Base-by-base conservation (phyloP, 2,888 invertebrate genomes). In the Seira ritae region DNA sequence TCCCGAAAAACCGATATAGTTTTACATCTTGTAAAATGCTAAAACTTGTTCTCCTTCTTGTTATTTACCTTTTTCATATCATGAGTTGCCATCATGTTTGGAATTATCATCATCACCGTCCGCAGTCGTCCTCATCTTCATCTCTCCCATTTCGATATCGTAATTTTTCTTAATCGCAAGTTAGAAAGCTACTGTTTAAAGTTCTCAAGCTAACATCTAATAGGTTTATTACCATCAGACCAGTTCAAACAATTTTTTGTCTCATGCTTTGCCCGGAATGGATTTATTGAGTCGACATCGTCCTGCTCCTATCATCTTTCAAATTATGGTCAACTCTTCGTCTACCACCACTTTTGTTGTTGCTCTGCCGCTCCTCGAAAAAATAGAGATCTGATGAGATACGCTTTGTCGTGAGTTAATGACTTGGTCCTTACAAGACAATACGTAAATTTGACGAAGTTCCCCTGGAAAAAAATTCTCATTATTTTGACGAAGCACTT, bases 281-380 rank as follows among this genome's bases (percentile, higher is more conserved):
- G 74, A 80, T 80, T 80, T 80, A 80, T 80, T 80, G 31, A 67
- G 19, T 69, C 46, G 80, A 80, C 80, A 80, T n/a, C n/a, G n/a
- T n/a, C n/a, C n/a, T 69, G 69, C 80, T 74, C 80, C 80, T 73
- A 68, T 80, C 80, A 80, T 80, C 69, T 80, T 80, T 80, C 80
- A 80, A 80, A 74, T 80, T 80, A 74, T 74, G 74, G 73, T 74
- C 80, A 68, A 65, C 46, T 74, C 69, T 55, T 31, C 22, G 20
- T 66, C 17, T 67, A 17, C 37, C n/a, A n/a, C 37, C 15, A 22
- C 37, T 46, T 20, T 68, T n/a, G 2, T 31, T 74, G 75, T 17
- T 65, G 37, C 65, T 65, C n/a, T 31, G 42, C 31, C 12, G n/a
- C n/a, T n/a, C n/a, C n/a, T 66, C n/a, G 68, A 74, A 74, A n/a